Base-by-base conservation (phyloP, 2,888 invertebrate species). In the Teleiodes luculella region DNA sequence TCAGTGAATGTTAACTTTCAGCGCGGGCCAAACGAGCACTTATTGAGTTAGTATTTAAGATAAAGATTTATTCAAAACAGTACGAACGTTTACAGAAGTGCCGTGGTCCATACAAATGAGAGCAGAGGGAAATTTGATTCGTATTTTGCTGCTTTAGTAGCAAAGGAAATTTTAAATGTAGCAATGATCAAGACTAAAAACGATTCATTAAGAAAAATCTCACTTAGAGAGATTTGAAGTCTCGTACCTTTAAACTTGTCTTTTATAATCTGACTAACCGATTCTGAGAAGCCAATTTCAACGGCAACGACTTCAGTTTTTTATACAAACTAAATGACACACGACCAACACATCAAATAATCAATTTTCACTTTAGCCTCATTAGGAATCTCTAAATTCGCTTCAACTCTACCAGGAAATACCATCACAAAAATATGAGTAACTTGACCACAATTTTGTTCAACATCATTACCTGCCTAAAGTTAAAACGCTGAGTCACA, bases 31-130 rank as follows among this genome's bases (percentile, higher is more conserved):
- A 78, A 79, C 78, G 77, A 78, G 75, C 66, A 58, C 62, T 80
- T 80, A 84, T 83, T 82, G 77, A 81, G 80, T 82, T 82, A 84
- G 78, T 80, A 78, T 82, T 82, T 80, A 78, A 78, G 73, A 70
- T 67, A 64, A 72, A 75, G 83, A 83, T 83, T 84, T 83, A 84
- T 84, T 83, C 78, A 80, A 84, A 83, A 78, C 76, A 83, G 78
- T 71, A 79, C 74, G 71, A 71, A 68, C 76, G 71, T 75, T 81
- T 78, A 75, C 60, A 60, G 67, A 56, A 53, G 59, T 59, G 57
- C 62, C 56, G 58, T 52, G 61, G 63, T 67, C 74, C 79, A 84
- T 83, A 83, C 72, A 76, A 83, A 83, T 83, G 76, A 80, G 61
- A 57, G 48, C 51, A 56, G 45, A 60, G 37, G 18, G 20, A 43